Evolutionary conservation across 1,140 invertebrate species (phyloP), one percentile per base, ranked within the genome.

Genomic region (Dreissena rostriformis): DNA sequence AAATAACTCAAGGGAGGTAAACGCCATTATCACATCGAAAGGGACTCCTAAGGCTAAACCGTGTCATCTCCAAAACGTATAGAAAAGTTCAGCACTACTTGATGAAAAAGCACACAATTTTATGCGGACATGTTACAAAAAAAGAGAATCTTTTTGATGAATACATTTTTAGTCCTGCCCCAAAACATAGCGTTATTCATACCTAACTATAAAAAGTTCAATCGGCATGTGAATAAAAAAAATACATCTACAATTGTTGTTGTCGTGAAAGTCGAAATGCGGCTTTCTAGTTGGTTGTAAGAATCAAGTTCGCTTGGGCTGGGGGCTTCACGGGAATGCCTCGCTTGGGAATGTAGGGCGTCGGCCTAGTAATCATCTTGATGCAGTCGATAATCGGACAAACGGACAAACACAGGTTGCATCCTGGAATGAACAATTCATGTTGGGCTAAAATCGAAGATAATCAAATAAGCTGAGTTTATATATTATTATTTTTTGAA

Each of bases 341-440:
- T 53, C 94, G 88, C 71, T 94, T 94, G 39, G 93, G 92, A 39
- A 89, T 74, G 80, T 94, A 93, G 7, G 92, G 89, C 24, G 90
- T 92, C 22, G 88, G 88, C 71, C 91, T 90, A 11, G 89, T 87
- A 26, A 95, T 93, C 95, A 96, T 96, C 95, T 95, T 96, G 89
- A 99, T 99, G 92, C 99, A 99, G 92, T 99, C 98, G 87, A 99
- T 98, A 88, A 99, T 99, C 0, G 98, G 98, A 94, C 98, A 99
- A 1, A 99, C 98, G 53, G 98, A 98, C 49, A 98, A 90, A 94
- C 98, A 99, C 24, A 99, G 94, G 0, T 96, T 98, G 91, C 98
- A 99, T 17, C 94, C 93, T 93, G 89, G n/a, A 90, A 90, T 19
- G 55, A 8, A 39, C 39, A 39, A n/a, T n/a, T n/a, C n/a, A n/a